Evolutionary conservation across 1,140 invertebrate species (phyloP), one percentile per base, ranked within the genome.

Genomic region (Drosophila ercepeae): DNA sequence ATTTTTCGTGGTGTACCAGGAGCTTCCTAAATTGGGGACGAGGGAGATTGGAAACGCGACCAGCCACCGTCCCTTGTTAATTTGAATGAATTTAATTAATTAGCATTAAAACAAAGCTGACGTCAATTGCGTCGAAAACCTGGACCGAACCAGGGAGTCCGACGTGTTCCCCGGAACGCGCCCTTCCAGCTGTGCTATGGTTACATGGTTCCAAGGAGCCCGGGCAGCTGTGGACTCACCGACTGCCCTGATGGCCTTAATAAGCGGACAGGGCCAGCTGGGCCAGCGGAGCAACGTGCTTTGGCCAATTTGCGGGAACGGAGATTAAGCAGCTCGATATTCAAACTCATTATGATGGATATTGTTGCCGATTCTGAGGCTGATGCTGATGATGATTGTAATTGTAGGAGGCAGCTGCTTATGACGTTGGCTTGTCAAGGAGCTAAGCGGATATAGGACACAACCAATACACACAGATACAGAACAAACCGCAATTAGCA

Each of bases 41-140:
- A 13, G 13, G 23, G 1, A n/a, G 21, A 13, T 36, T 18, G 29
- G 46, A 29, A 39, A 42, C 8, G 19, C 13, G 16, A 75, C 57
- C 61, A 50, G 29, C 55, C 34, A 23, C 50, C 64, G 60, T 52
- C 63, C 73, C 50, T 61, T 76, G 68, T 75, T 75, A 86, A 81
- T 86, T 86, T 81, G 69, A 81, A 75, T 78, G 73, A 88, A 82
- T 88, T 89, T 82, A 88, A 88, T 88, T 88, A 88, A 89, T 88
- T 78, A 88, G 75, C 78, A 75, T 59, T 89, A 82, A 86, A 88
- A 75, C 64, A 81, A 86, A 88, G 79, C 69, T 77, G 81, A 86
- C 82, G 82, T 78, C 77, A 82, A 88, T 77, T 51, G 61, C 48
- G 42, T 34, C 59, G 39, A 75, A 60, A 75, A 69, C 48, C 54